Conservation (phyloP, 1,140 invertebrate genomes). For the Nymphalis io region DNA sequence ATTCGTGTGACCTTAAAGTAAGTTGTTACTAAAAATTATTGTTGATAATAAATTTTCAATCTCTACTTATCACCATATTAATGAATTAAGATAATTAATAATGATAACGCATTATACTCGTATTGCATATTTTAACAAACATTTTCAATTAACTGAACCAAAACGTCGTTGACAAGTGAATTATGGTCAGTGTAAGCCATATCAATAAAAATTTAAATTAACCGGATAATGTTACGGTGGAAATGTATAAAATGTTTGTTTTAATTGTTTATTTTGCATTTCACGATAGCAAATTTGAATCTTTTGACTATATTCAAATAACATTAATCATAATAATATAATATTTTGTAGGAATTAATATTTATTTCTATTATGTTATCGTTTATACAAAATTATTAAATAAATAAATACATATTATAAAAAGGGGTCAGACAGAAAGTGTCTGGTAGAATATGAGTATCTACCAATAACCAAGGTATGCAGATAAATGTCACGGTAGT, state of each 20-base stretch:
- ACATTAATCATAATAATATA: too few species aligned
- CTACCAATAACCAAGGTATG: too few species aligned
- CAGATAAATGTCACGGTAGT: too few species aligned
- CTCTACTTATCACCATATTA: neutral
- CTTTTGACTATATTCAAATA: neutral
- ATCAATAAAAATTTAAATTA: constrained; percentile 19
- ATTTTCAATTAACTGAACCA: neutral
- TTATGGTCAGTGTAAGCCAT: constrained; percentile 18
- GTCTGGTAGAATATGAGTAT: too few species aligned
- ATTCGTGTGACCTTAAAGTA: too few species aligned
- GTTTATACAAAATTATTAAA: too few species aligned
- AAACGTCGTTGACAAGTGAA: constrained; percentile 3
- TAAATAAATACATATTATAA: too few species aligned
- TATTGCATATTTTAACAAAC: constrained; percentile 9
- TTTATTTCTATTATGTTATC: too few species aligned
- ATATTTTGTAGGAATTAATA: too few species aligned
- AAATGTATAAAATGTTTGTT: neutral
- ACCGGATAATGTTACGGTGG: neutral
- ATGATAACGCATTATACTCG: constrained; percentile 9
- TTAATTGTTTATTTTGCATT: constrained; percentile 11
- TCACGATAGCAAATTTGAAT: neutral
- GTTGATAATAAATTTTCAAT: neutral
- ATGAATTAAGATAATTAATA: constrained; percentile 7
- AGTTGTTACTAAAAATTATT: too few species aligned
- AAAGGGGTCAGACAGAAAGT: too few species aligned